phyloP scores from a whole-genome alignment of 53 echinoderm and acorn worm genomes.

The Crossaster papposus region DNA sequence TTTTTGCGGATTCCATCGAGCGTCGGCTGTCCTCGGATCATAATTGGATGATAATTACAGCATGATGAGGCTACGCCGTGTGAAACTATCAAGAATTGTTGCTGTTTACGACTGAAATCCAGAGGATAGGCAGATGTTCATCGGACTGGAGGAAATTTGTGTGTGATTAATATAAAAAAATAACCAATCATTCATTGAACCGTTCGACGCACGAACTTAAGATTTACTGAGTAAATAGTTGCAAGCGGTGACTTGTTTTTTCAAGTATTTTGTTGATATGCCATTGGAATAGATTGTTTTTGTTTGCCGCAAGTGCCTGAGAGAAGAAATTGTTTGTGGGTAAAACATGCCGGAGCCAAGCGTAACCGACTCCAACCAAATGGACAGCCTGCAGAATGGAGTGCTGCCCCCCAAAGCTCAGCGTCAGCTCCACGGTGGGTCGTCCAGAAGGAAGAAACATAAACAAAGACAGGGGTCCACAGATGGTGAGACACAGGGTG shows the following conservation, averaged over 20 bases:
- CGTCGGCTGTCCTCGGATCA: conserved; percentile 2
- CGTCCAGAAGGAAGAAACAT: conserved; percentile 24
- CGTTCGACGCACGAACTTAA: neutral
- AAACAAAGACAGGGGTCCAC: conserved; percentile 42
- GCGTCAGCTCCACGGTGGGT: conserved; percentile 54
- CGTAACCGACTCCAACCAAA: neutral
- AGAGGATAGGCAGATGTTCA: neutral
- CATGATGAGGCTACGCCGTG: conserved; percentile 34
- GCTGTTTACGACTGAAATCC: neutral
- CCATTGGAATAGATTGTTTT: conserved; percentile 1
- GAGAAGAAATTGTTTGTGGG: neutral
- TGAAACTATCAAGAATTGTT: conserved; percentile 18
- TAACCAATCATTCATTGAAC: conserved; percentile 7
- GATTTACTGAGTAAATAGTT: neutral
- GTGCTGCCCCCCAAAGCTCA: conserved; percentile 44
- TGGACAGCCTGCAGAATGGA: conserved; percentile 32
- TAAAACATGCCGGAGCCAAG: conserved; percentile 44
- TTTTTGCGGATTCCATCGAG: neutral
- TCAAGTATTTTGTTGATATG: conserved; percentile 19
- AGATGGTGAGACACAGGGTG: conserved; percentile 33
- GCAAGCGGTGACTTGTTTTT: neutral
- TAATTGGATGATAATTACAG: conserved; percentile 46
- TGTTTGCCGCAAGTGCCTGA: conserved; percentile 45
- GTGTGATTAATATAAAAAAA: conserved; percentile 14
- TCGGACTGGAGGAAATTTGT: conserved; percentile 14